Evolutionary conservation across 2,113 vertebrate species (phyloP).

Genomic region (Hyaena hyaena): DNA sequence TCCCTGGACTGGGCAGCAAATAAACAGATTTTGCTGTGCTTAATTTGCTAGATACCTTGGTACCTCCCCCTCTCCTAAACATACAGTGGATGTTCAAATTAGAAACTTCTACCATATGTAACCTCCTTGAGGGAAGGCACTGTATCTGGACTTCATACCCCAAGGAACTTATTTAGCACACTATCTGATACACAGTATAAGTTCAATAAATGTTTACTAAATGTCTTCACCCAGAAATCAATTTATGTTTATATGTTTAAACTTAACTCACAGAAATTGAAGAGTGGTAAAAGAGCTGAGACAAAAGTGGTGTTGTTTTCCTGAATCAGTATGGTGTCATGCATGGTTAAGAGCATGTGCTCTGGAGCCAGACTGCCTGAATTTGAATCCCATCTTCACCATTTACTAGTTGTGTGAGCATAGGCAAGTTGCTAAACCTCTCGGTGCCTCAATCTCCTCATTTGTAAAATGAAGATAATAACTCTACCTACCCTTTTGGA

Average conservation of each 20-base stretch:
- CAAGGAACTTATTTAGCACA: not conserved
- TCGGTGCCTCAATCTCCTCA: constrained; percentile 15
- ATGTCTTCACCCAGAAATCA: constrained; percentile 3
- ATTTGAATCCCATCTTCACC: constrained; percentile 26
- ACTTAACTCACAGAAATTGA: constrained; percentile 38
- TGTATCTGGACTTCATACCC: not conserved
- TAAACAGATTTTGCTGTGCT: not conserved
- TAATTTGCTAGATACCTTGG: not conserved
- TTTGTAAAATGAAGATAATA: constrained; percentile 41
- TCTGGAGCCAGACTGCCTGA: not conserved
- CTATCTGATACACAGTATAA: not conserved
- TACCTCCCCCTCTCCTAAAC: not conserved
- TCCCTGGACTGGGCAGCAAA: not conserved
- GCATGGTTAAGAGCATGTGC: not conserved
- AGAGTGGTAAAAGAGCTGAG: not conserved
- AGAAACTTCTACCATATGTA: not conserved
- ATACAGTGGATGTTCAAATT: not conserved
- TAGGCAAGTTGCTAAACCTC: not conserved
- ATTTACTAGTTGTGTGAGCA: constrained; percentile 34
- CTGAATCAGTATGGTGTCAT: not conserved
- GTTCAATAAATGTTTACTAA: constrained; percentile 8
- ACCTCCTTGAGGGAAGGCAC: not conserved
- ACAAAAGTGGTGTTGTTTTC: constrained; percentile 20
- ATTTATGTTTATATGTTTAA: constrained; percentile 31
- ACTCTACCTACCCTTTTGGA: not conserved